These are phyloP conservation scores for Brienomyrus brachyistius DNA, from an alignment of 2,113 vertebrate genomes.

Conservation along the genomic window DNA sequence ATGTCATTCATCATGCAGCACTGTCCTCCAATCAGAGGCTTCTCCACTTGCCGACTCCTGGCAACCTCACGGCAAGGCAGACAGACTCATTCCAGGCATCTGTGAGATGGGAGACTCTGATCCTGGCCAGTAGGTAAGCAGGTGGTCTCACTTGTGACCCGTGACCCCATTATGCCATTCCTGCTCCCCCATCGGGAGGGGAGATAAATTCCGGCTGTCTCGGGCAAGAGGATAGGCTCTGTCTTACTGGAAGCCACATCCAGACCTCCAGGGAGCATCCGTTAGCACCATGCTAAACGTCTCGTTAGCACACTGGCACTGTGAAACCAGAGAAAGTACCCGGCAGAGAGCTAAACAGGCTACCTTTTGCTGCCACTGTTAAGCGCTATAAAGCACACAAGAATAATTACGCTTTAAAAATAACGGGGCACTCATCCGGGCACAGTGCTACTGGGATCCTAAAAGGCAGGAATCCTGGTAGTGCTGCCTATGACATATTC, in stretches of 20 bases:
- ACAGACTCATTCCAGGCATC: background rate
- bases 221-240: background rate
- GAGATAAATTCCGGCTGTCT: background rate
- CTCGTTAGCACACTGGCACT: background rate
- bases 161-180: background rate
- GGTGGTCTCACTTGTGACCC: background rate
- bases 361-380: background rate
- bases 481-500: background rate
- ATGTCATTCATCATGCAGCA: background rate
- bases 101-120: background rate
- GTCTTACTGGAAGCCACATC: background rate
- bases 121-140: background rate
- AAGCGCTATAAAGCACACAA: background rate
- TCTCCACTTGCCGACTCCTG: background rate
- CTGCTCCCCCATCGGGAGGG: background rate
- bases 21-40: background rate
- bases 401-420: background rate
- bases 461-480: background rate
- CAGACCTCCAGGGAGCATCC: background rate
- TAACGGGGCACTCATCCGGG: background rate
- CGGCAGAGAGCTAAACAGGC: background rate
- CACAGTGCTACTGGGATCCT: slow-evolving; percentile 3
- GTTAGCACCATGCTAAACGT: background rate
- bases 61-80: background rate
- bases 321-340: background rate